Evolutionary conservation across 2,797 vertebrate genomes (phyloP).

Genomic region (Epinephelus malabaricus): DNA sequence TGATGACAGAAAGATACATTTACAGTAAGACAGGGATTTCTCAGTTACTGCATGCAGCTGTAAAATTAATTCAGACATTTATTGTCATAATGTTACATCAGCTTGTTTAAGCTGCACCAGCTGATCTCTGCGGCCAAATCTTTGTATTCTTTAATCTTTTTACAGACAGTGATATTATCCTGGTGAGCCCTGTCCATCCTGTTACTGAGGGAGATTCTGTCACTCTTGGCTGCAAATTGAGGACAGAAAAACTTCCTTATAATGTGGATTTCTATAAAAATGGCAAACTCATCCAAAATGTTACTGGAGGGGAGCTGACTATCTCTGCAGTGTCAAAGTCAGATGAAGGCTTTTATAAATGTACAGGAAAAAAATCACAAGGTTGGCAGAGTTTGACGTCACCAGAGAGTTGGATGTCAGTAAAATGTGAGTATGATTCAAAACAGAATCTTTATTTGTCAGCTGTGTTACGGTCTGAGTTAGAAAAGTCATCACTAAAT

Average conservation of each 20-base stretch:
- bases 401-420: slow-evolving; percentile 51
- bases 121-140: background rate
- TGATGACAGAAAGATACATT: no score
- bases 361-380: background rate
- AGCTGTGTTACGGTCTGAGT: no score
- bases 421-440: background rate
- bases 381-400: background rate
- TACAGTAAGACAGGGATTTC: no score
- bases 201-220: slow-evolving; percentile 52
- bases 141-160: background rate
- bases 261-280: slow-evolving; percentile 56
- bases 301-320: slow-evolving; percentile 19
- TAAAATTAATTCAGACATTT: no score
- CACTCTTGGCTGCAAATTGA: background rate
- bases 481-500: no score
- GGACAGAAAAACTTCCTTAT: accelerated
- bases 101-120: background rate
- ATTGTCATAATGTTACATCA: background rate
- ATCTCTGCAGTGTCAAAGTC: slow-evolving; percentile 59
- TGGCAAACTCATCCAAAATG: slow-evolving; percentile 34
- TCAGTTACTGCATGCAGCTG: no score
- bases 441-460: no score
- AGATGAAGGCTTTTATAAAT: slow-evolving; percentile 68
- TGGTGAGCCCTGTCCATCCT: slow-evolving; percentile 57
- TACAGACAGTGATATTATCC: background rate